Conservation (phyloP, 2,113 vertebrate species). For the Phycodurus eques region DNA sequence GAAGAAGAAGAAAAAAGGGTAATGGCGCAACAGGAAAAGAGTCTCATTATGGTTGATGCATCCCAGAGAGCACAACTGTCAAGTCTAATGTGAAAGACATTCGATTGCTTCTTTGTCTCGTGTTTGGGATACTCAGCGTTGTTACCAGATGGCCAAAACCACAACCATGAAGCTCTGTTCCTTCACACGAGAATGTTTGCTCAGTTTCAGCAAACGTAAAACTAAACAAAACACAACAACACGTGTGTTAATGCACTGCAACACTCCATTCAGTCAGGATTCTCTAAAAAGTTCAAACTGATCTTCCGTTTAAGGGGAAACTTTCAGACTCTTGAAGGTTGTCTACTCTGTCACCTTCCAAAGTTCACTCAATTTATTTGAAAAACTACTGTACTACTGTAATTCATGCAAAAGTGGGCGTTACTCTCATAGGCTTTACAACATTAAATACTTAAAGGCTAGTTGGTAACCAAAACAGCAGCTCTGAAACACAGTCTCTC, state of each 20-base stretch:
- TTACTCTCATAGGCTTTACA: too few species aligned
- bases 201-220: not conserved
- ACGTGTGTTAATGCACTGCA: not conserved
- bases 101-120: slow-evolving; percentile 45
- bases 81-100: slow-evolving; percentile 52
- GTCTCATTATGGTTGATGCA: slow-evolving; percentile 53
- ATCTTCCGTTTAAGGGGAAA: not conserved
- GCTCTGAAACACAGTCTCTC: not conserved
- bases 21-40: slow-evolving; percentile 1
- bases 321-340: too few species aligned
- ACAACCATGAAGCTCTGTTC: slow-evolving; percentile 9
- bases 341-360: not conserved
- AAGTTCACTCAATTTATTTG: not conserved
- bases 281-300: not conserved
- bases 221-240: not conserved
- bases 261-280: not conserved
- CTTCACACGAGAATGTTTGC: not conserved
- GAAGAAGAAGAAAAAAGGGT: slow-evolving; percentile 8
- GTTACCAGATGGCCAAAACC: slow-evolving; percentile 17
- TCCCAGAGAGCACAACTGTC: slow-evolving; percentile 61
- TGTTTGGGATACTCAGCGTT: slow-evolving; percentile 37
- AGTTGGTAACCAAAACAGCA: not conserved
- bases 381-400: not conserved
- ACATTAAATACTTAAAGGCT: too few species aligned
- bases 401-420: too few species aligned